Conservation (phyloP, 2,113 vertebrate species). For the Paracyprichromis sp. region DNA sequence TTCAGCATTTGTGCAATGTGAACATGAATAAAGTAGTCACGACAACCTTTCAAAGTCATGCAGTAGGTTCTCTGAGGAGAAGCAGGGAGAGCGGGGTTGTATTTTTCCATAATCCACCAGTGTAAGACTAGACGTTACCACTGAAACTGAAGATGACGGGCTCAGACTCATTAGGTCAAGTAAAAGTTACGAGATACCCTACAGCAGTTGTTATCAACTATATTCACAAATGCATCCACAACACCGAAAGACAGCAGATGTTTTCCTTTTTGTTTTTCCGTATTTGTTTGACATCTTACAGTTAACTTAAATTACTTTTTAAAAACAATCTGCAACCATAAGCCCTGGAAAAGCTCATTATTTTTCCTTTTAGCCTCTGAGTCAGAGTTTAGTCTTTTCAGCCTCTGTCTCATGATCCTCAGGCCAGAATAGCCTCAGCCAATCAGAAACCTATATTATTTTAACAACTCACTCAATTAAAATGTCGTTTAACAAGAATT, state of each 20-base stretch:
- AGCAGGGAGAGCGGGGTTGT: not conserved
- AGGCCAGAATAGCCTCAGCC: not conserved
- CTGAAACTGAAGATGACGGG: not conserved
- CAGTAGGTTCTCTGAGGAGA: not conserved
- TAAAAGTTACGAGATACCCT: not conserved
- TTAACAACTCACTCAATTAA: not conserved
- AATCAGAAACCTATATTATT: conserved; percentile 2
- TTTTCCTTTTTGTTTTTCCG: not conserved
- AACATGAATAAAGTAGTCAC: not conserved
- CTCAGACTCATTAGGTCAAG: not conserved
- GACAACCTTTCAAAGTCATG: not conserved
- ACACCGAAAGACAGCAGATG: not conserved
- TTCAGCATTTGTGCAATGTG: not conserved
- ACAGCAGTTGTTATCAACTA: not conserved
- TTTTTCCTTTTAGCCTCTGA: not conserved
- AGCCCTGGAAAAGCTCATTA: fast-evolving
- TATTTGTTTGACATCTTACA: not conserved
- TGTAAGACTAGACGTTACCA: conserved; percentile 10
- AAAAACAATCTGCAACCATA: not conserved
- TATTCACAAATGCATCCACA: not conserved
- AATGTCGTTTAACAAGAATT: not conserved
- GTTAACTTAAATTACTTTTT: not conserved
- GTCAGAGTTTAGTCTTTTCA: not conserved
- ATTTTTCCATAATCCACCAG: not conserved
- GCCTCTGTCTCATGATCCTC: conserved; percentile 11